Base-by-base conservation (phyloP, 2,888 invertebrate species). In the Alentia gelatinosa region DNA sequence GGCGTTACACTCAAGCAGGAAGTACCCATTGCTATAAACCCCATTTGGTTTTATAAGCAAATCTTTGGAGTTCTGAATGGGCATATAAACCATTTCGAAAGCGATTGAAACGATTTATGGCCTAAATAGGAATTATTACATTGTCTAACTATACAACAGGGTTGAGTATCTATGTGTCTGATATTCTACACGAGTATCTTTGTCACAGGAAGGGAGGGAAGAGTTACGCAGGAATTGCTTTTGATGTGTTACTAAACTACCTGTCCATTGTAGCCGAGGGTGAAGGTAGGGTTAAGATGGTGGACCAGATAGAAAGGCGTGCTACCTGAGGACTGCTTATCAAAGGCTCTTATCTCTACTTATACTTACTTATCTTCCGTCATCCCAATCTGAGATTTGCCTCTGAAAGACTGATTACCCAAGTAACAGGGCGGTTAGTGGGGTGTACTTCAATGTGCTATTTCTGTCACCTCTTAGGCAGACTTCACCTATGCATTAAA, bases 401-500 rank as follows among this genome's bases (percentile, higher is more conserved):
- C 56, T 56, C 56, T 56, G 56, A 56, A 56, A 56, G 56, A n/a
- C 23, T 56, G 56, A 56, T 56, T 56, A 56, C 56, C 56, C 56
- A 56, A 56, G 56, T 56, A 56, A 56, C 56, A 56, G 56, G 56
- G 56, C n/a, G 56, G 56, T 56, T 56, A 56, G 56, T 19, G 56
- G 56, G 19, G 23, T n/a, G 56, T n/a, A 56, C 56, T 56, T 56
- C 56, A 56, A 56, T 56, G 56, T 56, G 3, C 68, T 68, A 68
- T 68, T 68, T 68, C 68, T 68, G 68, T 68, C 68, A 30, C 68
- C 68, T 68, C 68, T 26, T 30, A 68, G 30, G 12, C 30, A 30
- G 68, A 56, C 56, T n/a, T 56, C 56, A 56, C 56, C 56, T n/a
- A n/a, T 56, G 56, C 56, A 56, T 56, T 56, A 56, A 56, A 56